phyloP scores from a whole-genome alignment of 2,113 vertebrate species.

The Pycnonotus jocosus region DNA sequence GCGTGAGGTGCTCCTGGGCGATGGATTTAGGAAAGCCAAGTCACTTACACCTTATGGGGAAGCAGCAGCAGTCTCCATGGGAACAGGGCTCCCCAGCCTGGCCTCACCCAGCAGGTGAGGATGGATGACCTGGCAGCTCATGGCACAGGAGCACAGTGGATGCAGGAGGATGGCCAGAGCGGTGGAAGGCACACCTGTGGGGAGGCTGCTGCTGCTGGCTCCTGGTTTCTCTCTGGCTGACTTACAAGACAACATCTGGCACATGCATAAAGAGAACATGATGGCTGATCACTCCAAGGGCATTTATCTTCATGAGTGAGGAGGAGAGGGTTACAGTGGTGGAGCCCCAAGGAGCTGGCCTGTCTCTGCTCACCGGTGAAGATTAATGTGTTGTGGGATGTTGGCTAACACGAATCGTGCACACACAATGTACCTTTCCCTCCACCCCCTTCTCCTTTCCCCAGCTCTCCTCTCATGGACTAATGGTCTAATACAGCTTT shows the following conservation, averaged over 20 bases:
- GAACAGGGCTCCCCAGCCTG: background rate
- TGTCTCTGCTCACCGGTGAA: constrained; percentile 7
- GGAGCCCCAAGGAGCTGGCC: constrained; percentile 14
- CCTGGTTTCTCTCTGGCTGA: background rate
- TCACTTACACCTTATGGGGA: background rate
- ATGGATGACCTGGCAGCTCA: background rate
- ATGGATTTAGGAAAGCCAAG: constrained; percentile 28
- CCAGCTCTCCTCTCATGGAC: background rate
- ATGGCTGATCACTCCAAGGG: background rate
- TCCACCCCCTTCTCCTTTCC: background rate
- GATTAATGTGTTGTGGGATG: constrained; percentile 36
- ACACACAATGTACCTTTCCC: background rate
- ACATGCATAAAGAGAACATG: constrained; percentile 10
- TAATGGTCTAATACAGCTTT: background rate
- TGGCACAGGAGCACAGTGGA: background rate
- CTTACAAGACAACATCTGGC: constrained; percentile 31
- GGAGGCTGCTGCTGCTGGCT: background rate
- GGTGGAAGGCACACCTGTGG: background rate
- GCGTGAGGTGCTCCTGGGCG: background rate
- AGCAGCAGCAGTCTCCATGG: background rate
- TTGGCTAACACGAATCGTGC: background rate
- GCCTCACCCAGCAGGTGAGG: background rate
- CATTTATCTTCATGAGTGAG: constrained; percentile 57
- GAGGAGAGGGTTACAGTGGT: background rate
- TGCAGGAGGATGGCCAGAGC: background rate